Base-by-base conservation (phyloP, 1,140 invertebrate genomes). In the Scaptomyza montana region DNA sequence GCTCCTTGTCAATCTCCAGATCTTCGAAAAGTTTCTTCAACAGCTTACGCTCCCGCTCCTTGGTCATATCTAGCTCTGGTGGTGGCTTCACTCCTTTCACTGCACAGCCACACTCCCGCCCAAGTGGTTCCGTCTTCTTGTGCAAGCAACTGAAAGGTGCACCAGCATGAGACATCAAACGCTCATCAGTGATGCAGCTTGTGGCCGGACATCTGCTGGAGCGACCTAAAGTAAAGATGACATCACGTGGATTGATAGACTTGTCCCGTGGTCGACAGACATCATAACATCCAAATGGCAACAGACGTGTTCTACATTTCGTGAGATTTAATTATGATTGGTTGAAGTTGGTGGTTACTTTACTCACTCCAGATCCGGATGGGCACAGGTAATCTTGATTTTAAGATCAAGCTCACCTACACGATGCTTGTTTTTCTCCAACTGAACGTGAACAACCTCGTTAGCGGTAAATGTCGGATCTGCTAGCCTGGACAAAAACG, bases 161-260 rank as follows among this genome's bases (percentile, higher is more conserved):
- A 0, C 55, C 73, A 0, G 61, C 73, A 5, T 70, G 72, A 1
- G 65, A 53, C 74, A 89, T 84, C 3, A 89, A 61, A 0, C 85
- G 77, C 9, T 73, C 43, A 7, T 89, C 85, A 1, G 77, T 84
- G 7, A 89, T 84, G 50, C 73, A 80, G 2, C 67, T 19, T 8
- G 36, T 64, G 0, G 36, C 47, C 4, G 60, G 46, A 46, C 77
- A 72, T 5, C 43, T 71, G 2, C 19, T 19, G 0, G 84, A 84
- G 1, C 84, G 76, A 6, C 84, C 84, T n/a, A 89, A 21, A 0
- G 76, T 82, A 6, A 89, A 77, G 13, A 89, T 64, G 1, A 89
- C n/a, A 36, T 89, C 84, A 2, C 21, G 55, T 2, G 78, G 63
- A 50, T 72, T 72, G 1, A 84, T 43, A 0, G 71, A 56, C 7